Base-by-base conservation (phyloP, 2,888 invertebrate species). In the Chloroclysta siterata region DNA sequence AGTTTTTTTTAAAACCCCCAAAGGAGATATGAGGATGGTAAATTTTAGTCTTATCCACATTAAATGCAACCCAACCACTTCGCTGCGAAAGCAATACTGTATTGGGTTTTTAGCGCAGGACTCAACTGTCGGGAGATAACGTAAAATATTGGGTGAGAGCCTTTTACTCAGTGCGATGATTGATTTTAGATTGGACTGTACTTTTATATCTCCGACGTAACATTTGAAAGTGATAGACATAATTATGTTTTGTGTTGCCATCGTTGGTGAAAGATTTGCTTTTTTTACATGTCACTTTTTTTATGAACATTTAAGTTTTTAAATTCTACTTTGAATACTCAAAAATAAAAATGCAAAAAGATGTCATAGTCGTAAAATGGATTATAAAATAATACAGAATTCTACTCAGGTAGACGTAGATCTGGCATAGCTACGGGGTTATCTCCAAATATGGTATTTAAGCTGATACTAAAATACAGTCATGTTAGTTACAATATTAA, bases 31-130 rank as follows among this genome's bases (percentile, higher is more conserved):
- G 22, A 8, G 11, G 11, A 11, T 11, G 2, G 2, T 39, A 10
- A 11, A 11, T 11, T 2, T 14, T n/a, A 56, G 54, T 63, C 72
- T n/a, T 75, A 74, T 90, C 91, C 83, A 79, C 46, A 67, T 22
- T 69, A 78, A 42, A 28, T 22, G 73, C 53, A 71, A 67, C 78
- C 42, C 15, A 70, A 67, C 73, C 78, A 89, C 82, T 88, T 90
- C 86, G 92, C 92, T 90, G 90, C 85, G 89, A 90, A 89, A 90
- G 92, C 92, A 92, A 92, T 91, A 92, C 92, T 91, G 92, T 92
- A 90, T 92, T 87, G 88, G 84, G 90, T 90, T 91, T 91, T 91
- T 89, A 91, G 88, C 85, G 83, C 83, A 82, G 84, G 82, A 82
- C 81, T 85, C 82, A 78, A 82, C 82, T 84, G 87, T 83, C 86